Evolutionary conservation across 2,797 vertebrate species (phyloP), one percentile per base, ranked within the genome.

Genomic region (Aldrovandia affinis): DNA sequence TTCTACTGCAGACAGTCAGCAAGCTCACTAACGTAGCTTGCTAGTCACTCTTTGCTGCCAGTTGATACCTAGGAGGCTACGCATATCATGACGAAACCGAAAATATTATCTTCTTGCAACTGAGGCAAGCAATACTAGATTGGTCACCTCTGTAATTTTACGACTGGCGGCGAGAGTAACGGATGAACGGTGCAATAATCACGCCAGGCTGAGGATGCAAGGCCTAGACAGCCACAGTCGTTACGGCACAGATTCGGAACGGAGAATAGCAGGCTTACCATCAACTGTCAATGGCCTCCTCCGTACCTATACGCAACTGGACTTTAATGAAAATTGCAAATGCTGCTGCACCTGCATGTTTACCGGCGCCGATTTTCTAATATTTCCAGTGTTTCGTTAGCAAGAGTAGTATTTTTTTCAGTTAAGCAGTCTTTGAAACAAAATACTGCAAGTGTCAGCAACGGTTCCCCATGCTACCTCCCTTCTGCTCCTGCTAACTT

Each of bases 401-500:
- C 18, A 42, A 77, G n/a, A 47, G 15, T 15, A 7, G 68, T 4
- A 73, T 12, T 22, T 73, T 77, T 15, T 20, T 70, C 22, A 15
- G 73, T 77, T 42, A 25, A 77, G 6, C 42, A 39, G 39, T 47
- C 42, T 77, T 77, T 83, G 82, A 80, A 42, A 44, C 55, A 82
- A 84, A 78, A 82, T 42, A 81, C 77, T 84, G 59, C 86, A 82
- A 79, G 85, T 78, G 86, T 78, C 81, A 85, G 44, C 44, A n/a
- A 28, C 30, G 42, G 25, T 36, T 59, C 2, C 36, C 89, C 90
- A 91, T 91, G 87, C 85, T 88, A 89, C 88, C 87, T 44, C 47
- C 85, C 85, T 87, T 86, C 86, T 65, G 87, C 87, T 89, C 81
- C 83, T 57, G 84, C 28, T 61, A 85, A 79, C 88, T 88, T 89